These are phyloP conservation scores for Tapera naevia DNA, from an alignment of 2,797 vertebrate species.

Conservation along the genomic window DNA sequence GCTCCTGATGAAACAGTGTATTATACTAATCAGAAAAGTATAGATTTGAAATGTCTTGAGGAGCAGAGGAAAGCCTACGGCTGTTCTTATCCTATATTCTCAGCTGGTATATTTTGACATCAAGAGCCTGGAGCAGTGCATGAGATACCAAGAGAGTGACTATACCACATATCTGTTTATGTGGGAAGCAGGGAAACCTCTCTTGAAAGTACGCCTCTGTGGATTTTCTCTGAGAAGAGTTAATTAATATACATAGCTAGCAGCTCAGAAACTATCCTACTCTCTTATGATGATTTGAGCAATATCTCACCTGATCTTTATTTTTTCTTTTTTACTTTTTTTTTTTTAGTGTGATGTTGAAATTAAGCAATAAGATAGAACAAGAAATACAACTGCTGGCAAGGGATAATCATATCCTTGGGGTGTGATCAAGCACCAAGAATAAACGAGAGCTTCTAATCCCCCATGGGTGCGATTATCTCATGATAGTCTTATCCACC, in stretches of 20 bases:
- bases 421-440: constrained; percentile 11
- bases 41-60: constrained; percentile 60
- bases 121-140: constrained; percentile 43
- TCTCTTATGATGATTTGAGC: neutral
- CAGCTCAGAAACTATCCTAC: neutral
- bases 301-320: neutral
- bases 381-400: constrained; percentile 21
- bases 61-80: constrained; percentile 34
- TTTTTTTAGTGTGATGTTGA: neutral
- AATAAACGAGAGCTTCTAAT: neutral
- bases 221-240: constrained; percentile 20
- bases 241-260: constrained; percentile 22
- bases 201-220: neutral
- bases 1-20: constrained; percentile 51
- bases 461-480: neutral
- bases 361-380: neutral
- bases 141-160: constrained; percentile 57
- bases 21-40: constrained; percentile 66
- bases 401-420: constrained; percentile 7
- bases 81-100: constrained; percentile 62
- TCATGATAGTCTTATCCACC: neutral
- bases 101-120: constrained; percentile 62
- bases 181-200: neutral
- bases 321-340: neutral
- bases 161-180: constrained; percentile 4